Conservation (phyloP, 2,113 vertebrate species). For the Pachycephala philippinensis region DNA sequence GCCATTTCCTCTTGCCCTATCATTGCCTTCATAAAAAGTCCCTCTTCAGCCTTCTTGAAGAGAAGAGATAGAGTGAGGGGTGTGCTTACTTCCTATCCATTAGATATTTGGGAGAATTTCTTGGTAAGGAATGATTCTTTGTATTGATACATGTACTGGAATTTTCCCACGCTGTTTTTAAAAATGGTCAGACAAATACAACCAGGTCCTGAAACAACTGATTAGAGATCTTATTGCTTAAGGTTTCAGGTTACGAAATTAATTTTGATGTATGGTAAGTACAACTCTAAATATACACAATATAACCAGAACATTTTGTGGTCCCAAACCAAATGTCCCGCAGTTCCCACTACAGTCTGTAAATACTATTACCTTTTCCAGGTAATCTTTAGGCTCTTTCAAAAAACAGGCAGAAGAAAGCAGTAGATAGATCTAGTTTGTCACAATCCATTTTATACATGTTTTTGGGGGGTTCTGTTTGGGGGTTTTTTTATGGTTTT, state of each 20-base stretch:
- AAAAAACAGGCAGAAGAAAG: background rate
- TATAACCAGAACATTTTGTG: background rate
- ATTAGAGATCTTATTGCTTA: background rate
- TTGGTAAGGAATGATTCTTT: background rate
- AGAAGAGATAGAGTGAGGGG: background rate
- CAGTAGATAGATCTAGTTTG: background rate
- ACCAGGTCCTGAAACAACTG: background rate
- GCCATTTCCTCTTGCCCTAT: background rate
- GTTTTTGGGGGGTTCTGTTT: background rate
- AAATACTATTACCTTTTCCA: background rate
- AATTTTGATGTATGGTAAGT: background rate
- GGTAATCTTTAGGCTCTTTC: background rate
- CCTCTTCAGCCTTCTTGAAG: background rate
- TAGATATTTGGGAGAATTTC: background rate
- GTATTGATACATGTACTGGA: background rate
- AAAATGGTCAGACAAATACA: background rate
- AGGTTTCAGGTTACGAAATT: background rate
- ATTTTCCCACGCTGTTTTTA: background rate
- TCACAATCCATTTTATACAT: background rate
- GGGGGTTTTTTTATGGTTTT: background rate
- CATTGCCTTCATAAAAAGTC: background rate
- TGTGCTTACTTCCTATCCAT: background rate
- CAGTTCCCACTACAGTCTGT: background rate
- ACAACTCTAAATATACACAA: background rate
- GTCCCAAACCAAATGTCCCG: rapidly evolving